Conservation (phyloP, 2,888 invertebrate genomes). For the Drosophila falleni region DNA sequence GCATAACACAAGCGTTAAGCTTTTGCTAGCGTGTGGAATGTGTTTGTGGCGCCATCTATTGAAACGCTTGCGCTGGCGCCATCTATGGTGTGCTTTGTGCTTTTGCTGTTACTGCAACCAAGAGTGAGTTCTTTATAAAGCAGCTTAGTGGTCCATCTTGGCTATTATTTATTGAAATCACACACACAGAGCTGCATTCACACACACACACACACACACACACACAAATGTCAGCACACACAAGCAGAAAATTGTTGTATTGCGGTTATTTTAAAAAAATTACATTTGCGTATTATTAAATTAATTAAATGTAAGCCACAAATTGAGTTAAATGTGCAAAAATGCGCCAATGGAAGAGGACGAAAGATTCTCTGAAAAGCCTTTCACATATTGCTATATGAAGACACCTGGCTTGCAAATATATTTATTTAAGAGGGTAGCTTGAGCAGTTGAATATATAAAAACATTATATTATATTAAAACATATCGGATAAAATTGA, state of each 20-base stretch:
- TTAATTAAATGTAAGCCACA: slow-evolving; percentile 82
- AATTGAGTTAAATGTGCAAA: slow-evolving; percentile 80
- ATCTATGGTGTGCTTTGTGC: slow-evolving; percentile 51
- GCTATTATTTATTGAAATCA: slow-evolving; percentile 43
- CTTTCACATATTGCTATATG: slow-evolving; percentile 43
- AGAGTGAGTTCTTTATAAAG: slow-evolving; percentile 5
- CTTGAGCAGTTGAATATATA: slow-evolving; percentile 22
- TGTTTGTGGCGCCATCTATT: slow-evolving; percentile 58
- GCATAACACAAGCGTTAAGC: slow-evolving; percentile 33
- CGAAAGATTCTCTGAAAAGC: slow-evolving; percentile 25
- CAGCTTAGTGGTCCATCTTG: slow-evolving; percentile 29
- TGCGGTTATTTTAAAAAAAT: slow-evolving; percentile 51
- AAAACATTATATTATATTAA: neutral
- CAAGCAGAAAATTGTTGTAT: slow-evolving; percentile 36
- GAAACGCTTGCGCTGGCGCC: slow-evolving; percentile 44
- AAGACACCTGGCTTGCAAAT: slow-evolving; percentile 24
- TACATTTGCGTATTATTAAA: slow-evolving; percentile 72
- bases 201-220: slow-evolving; percentile 1
- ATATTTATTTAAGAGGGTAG: slow-evolving; percentile 37
- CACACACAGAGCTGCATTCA: too few relatives aligned
- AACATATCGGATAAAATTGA: neutral
- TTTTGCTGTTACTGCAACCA: neutral
- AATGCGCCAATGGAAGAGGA: slow-evolving; percentile 55
- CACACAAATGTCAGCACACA: slow-evolving; percentile 9
- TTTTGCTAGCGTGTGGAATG: slow-evolving; percentile 58